Evolutionary conservation across 92 coral and sea anemone genomes (phyloP).

Genomic region (Montipora capitata): DNA sequence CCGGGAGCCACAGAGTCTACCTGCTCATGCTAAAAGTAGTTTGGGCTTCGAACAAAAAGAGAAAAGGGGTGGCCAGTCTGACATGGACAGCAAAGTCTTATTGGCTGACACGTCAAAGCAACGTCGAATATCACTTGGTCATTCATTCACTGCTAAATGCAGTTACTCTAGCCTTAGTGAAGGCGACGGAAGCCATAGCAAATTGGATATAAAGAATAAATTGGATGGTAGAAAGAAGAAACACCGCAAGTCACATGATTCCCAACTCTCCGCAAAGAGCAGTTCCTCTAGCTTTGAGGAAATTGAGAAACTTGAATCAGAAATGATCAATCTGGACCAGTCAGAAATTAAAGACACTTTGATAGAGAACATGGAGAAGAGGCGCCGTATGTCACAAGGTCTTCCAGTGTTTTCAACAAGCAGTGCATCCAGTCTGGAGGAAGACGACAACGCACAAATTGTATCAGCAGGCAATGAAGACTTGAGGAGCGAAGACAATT

Average conservation of each 20-base stretch:
- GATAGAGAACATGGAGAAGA: slow-evolving; percentile 34
- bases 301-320: neutral
- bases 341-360: neutral
- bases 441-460: neutral
- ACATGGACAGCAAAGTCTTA: neutral
- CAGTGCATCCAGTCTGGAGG: slow-evolving; percentile 15
- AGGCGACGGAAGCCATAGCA: neutral
- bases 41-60: neutral
- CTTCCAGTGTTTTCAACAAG: slow-evolving; percentile 63
- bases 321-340: neutral
- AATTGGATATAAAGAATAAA: neutral
- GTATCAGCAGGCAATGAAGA: neutral
- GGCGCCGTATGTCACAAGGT: slow-evolving; percentile 81
- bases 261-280: slow-evolving; percentile 53
- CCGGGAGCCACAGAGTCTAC: slow-evolving; percentile 75
- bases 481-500: neutral
- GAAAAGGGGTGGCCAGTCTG: neutral
- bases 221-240: slow-evolving; percentile 20
- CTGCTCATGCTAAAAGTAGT: slow-evolving; percentile 46
- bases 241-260: slow-evolving; percentile 75
- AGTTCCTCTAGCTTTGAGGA: slow-evolving; percentile 10
- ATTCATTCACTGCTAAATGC: too few relatives aligned
- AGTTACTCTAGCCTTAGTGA: too few relatives aligned
- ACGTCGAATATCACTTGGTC: neutral
- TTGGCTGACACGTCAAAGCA: neutral